Base-by-base conservation (phyloP, 1,140 invertebrate genomes). In the Helicorthomorpha holstii region DNA sequence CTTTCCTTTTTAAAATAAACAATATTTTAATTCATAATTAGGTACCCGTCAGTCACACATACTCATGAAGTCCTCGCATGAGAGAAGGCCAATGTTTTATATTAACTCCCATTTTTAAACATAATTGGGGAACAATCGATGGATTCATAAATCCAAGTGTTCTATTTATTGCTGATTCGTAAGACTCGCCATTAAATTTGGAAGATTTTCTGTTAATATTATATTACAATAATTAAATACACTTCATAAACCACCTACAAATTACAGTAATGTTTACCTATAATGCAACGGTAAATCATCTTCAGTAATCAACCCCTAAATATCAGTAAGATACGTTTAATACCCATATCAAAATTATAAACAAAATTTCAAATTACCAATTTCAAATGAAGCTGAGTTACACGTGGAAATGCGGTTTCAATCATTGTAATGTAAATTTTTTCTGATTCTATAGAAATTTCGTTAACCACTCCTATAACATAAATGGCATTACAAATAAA, bases 71-170 rank as follows among this genome's bases (percentile, higher is more conserved):
- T 43, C 77, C 76, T 55, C 74, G 66, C 73, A 90, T 83, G 54
- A 87, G 75, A 1, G 82, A 81, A 59, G 80, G 77, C 62, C 80
- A 77, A 55, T 77, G 74, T 60, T 75, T 74, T 29, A 19, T 38
- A 54, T 77, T 70, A 57, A 88, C 75, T 50, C 79, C 79, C 64
- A 86, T 75, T 51, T 77, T 71, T 61, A 78, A 75, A 56, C 80
- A 74, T 52, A 89, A 75, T 73, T 80, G 81, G 68, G 79, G 79
- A 60, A 87, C 80, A 73, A 81, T 85, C 70, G 85, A 86, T 38
- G 85, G 85, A 73, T 92, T 93, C 73, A 83, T 82, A 74, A 90
- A 91, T 58, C 84, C 85, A 59, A 82, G 72, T 61, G 83, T 84
- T 69, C 81, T 82, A 57, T 51, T 78, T 68, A 78, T 81, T 63